These are phyloP conservation scores for Rhagoletis pomonella DNA, from an alignment of 1,140 invertebrate species.

Conservation along the genomic window DNA sequence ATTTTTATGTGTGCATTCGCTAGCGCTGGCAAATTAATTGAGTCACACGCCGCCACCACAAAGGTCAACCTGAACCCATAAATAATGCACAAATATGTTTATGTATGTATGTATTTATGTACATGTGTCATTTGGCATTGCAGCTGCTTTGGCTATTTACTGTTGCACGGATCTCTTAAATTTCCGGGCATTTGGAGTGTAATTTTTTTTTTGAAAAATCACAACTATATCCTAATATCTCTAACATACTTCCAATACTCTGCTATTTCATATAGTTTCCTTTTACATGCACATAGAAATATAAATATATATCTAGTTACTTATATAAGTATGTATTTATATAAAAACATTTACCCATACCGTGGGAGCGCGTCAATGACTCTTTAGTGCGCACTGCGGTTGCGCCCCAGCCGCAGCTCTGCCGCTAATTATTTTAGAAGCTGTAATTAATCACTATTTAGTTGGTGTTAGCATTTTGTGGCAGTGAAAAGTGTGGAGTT, in stretches of 20 bases:
- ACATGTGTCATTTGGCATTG: slow-evolving; percentile 11
- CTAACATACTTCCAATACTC: too few relatives aligned
- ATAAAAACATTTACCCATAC: neutral
- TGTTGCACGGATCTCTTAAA: neutral
- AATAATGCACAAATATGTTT: neutral
- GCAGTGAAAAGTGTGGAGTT: neutral
- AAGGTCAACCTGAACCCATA: slow-evolving; percentile 40
- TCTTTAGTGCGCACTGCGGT: neutral
- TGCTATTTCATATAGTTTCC: too few relatives aligned
- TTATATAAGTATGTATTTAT: neutral
- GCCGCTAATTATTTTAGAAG: slow-evolving; percentile 26
- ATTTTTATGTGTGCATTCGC: slow-evolving; percentile 11
- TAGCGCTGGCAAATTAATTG: slow-evolving; percentile 22
- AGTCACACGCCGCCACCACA: slow-evolving; percentile 34
- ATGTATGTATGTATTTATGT: neutral
- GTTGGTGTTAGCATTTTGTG: slow-evolving; percentile 12
- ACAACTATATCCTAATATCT: too few relatives aligned
- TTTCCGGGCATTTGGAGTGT: neutral
- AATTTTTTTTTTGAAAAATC: too few relatives aligned
- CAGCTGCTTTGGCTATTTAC: neutral
- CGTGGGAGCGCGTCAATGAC: neutral
- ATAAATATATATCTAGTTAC: too few relatives aligned
- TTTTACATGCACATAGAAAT: too few relatives aligned
- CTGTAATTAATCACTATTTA: slow-evolving; percentile 42
- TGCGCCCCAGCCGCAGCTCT: neutral